Conservation (phyloP, 64 coral and sea anemone genomes). For the Actinia tenebrosa region DNA sequence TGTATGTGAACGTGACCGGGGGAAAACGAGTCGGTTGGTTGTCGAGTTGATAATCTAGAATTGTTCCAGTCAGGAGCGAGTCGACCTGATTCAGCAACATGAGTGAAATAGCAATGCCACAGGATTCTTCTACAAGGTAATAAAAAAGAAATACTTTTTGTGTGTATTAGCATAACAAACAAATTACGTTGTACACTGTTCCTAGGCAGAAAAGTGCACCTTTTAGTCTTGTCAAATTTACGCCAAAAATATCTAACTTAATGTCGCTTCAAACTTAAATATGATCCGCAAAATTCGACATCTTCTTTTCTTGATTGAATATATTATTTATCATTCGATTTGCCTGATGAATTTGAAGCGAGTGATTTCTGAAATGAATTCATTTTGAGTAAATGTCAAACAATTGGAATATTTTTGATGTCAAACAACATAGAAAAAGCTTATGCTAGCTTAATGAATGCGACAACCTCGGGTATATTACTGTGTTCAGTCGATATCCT, state of each 20-base stretch:
- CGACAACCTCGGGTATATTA: background rate
- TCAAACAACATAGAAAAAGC: background rate
- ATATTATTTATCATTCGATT: background rate
- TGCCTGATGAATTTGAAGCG: background rate
- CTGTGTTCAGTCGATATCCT: background rate
- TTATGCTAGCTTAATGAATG: background rate
- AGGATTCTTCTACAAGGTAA: conserved; percentile 1
- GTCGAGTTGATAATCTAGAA: background rate
- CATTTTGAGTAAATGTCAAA: background rate
- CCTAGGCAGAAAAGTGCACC: background rate
- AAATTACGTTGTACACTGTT: background rate
- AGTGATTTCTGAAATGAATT: background rate
- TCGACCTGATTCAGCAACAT: background rate
- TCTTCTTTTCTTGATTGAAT: background rate
- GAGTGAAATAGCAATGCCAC: background rate
- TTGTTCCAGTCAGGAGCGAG: background rate
- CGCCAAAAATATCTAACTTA: background rate
- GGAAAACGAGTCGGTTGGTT: background rate
- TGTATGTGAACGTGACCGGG: background rate
- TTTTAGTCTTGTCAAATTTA: background rate
- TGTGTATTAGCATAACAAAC: background rate
- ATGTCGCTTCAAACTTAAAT: background rate
- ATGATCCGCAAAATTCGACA: background rate
- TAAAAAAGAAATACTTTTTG: background rate
- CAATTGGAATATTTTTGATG: background rate